Evolutionary conservation across 2,113 vertebrate genomes (phyloP), one percentile per base, ranked within the genome.

Genomic region (Esox niger): DNA sequence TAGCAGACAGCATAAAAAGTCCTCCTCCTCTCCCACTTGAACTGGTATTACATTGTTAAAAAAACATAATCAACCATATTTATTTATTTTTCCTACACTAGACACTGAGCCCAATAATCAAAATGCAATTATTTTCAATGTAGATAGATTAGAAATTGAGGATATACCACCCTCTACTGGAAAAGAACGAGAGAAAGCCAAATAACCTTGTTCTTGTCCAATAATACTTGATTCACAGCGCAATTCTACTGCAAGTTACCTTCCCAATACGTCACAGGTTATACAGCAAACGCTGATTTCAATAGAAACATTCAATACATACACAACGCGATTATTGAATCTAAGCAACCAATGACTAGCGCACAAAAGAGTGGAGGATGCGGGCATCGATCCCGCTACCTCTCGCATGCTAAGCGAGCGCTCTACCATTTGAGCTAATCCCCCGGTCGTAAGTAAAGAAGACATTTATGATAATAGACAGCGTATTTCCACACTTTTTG

Each of bases 351-450:
- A 1, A 1, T 23, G 5, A 1, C n/a, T 17, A 0, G 0, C 27
- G 7, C 15, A 1, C 10, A 60, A 60, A 33, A 7, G 1, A 0
- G 0, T 83, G 87, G 92, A 90, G 87, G 80, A 87, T 89, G 86
- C 87, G 90, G 91, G 79, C 74, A 82, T 90, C 86, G 91, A 93
- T 89, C 88, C 89, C 88, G 84, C 90, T 91, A 90, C 91, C 84
- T 88, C 75, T 83, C 90, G 88, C 90, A 90, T 87, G 78, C 87
- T 91, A 90, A 93, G 90, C 80, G 91, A 93, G 86, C 87, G 91
- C 93, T 93, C 90, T 92, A 92, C 92, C 87, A 91, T 94, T 81
- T 92, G 85, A 93, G 90, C 87, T 88, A 85, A 92, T 92, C 90
- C 86, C 89, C 90, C 87, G 3, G 15, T 0, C 17, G 1, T n/a